Base-by-base conservation (phyloP, 2,113 vertebrate genomes). In the Scytalopus superciliaris region DNA sequence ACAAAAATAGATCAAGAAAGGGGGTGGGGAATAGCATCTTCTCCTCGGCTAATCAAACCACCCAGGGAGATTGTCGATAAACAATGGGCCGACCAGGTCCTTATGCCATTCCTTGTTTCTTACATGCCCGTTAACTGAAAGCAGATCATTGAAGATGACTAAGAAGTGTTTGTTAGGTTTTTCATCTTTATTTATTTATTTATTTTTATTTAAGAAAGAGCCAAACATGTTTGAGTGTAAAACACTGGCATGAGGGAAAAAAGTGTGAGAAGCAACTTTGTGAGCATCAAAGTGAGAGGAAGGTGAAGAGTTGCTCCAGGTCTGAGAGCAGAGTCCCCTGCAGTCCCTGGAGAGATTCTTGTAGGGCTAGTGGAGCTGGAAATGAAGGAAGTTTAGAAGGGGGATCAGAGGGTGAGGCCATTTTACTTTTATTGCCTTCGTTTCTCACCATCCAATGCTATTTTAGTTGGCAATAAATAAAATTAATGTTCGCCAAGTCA, bases 31-130 rank as follows among this genome's bases (percentile, higher is more conserved):
- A 89, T 55, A 95, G 93, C 94, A 96, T 96, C 90, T 96, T 90
- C 76, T 96, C 85, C 69, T 93, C 76, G 87, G 92, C 67, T 96
- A 93, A 96, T 96, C 92, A 93, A 96, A 86, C 93, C 94, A 81
- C 96, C 88, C 92, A 96, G 80, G 90, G 73, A 95, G 94, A 90
- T 30, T 82, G 80, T 91, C 86, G 28, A 6, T 90, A 96, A 92
- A 91, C 96, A 97, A 39, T 45, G 49, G 31, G 63, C 88, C 3
- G 17, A 88, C 72, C n/a, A 33, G 73, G 83, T 90, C 83, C 83
- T 93, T 69, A 44, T 87, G 83, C 62, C 3, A 10, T 45, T 87
- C 74, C 49, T 72, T 75, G 68, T 76, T 93, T 79, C 62, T 90
- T 78, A 68, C 5, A 19, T 60, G 57, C 53, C 47, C 0, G 5